Conservation (phyloP, 2,888 invertebrate species). For the Amphipoea oculea region DNA sequence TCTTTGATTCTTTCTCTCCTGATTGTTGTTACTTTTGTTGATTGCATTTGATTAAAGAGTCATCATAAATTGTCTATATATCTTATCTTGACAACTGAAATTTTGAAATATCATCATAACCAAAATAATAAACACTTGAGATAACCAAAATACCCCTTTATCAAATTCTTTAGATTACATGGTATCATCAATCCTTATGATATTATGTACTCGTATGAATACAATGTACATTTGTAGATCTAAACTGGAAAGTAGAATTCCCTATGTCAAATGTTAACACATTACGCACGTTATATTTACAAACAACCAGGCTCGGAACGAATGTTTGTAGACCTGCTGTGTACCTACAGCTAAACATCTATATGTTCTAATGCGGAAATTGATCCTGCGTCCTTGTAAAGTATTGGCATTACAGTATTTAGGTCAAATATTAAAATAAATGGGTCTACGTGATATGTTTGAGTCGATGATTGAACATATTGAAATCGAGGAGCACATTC, state of each 20-base stretch:
- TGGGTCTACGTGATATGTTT: neutral
- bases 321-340: constrained; percentile 22
- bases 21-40: neutral
- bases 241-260: constrained; percentile 16
- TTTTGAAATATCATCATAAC: constrained; percentile 2
- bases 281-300: constrained; percentile 20
- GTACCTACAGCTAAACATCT: neutral
- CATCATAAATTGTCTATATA: neutral
- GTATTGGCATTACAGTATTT: constrained; percentile 13
- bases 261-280: neutral
- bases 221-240: neutral
- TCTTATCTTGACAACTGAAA: constrained; percentile 15
- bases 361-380: constrained; percentile 36
- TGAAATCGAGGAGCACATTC: neutral
- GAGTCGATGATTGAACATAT: neutral
- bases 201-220: too few relatives aligned
- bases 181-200: constrained; percentile 2
- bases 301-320: constrained; percentile 5
- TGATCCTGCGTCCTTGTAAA: constrained; percentile 8
- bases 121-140: constrained; percentile 33
- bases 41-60: neutral
- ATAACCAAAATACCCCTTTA: neutral
- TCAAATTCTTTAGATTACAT: constrained; percentile 9
- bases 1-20: neutral
- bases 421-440: constrained; percentile 1